Conservation (phyloP, 2,888 invertebrate genomes). For the Pristionchus arcanus region DNA sequence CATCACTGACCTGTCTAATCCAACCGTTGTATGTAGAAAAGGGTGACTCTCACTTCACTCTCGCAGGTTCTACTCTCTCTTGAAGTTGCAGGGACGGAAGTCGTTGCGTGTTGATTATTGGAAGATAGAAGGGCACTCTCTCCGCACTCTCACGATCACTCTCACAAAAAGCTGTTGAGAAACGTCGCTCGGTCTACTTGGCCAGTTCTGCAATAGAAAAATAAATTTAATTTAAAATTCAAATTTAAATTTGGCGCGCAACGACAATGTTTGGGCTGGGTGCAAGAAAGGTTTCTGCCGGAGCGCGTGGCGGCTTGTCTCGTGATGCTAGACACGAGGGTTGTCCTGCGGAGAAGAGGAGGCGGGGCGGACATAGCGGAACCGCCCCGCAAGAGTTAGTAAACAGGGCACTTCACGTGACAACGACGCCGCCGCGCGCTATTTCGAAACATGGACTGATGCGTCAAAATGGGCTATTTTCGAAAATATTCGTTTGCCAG, state of each 20-base stretch:
- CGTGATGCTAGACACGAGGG: constrained; percentile 27
- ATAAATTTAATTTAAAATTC: neutral
- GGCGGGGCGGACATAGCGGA: constrained; percentile 4
- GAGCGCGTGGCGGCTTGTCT: neutral
- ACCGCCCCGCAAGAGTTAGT: constrained; percentile 43
- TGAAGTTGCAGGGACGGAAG: neutral
- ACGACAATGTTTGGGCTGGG: neutral
- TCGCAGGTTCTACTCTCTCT: constrained; percentile 48
- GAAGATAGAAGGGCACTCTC: constrained; percentile 48
- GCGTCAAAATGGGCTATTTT: neutral
- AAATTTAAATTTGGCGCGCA: constrained; percentile 38
- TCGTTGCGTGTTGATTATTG: neutral
- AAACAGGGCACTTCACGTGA: constrained; percentile 49
- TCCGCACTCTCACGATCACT: constrained; percentile 56
- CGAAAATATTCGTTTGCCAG: neutral
- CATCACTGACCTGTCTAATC: constrained; percentile 23
- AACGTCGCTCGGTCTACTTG: constrained; percentile 45
- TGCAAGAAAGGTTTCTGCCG: neutral
- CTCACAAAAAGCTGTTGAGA: constrained; percentile 49
- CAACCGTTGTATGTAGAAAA: constrained; percentile 23
- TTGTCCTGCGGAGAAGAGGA: constrained; percentile 1
- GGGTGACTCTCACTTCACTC: constrained; percentile 52
- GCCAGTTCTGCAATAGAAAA: constrained; percentile 46
- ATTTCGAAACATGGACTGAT: constrained; percentile 17
- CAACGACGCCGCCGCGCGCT: constrained; percentile 1